These are phyloP conservation scores for Papilio elwesi DNA, from an alignment of 2,888 invertebrate genomes.

Conservation along the genomic window DNA sequence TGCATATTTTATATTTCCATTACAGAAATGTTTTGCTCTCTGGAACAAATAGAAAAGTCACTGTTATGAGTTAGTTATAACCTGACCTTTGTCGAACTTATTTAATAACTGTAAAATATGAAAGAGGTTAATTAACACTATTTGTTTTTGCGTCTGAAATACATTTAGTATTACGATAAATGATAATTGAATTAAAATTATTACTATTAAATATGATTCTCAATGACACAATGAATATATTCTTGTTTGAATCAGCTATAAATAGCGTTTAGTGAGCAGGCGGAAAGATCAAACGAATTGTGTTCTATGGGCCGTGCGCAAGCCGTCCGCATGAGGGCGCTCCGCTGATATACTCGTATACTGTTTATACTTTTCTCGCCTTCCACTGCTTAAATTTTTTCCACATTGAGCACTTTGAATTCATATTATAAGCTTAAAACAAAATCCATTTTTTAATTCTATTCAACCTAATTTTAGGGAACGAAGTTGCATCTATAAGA, in stretches of 20 bases:
- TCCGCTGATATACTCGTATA: constrained; percentile 51
- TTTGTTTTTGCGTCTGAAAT: too few species aligned
- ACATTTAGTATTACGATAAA: too few species aligned
- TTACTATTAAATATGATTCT: constrained; percentile 47
- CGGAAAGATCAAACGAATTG: constrained; percentile 82
- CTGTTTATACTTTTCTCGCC: constrained; percentile 49
- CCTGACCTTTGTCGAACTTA: background rate
- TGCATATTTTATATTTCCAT: constrained; percentile 64
- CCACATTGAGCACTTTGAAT: constrained; percentile 12
- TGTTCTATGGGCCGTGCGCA: constrained; percentile 77
- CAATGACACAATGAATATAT: constrained; percentile 62
- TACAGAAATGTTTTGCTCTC: constrained; percentile 56
- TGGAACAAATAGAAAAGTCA: constrained; percentile 64
- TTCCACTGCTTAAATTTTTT: constrained; percentile 55
- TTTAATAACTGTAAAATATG: background rate
- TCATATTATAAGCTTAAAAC: background rate
- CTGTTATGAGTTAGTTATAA: background rate
- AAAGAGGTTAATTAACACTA: too few species aligned
- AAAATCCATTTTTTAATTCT: background rate
- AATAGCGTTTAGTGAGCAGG: constrained; percentile 73
- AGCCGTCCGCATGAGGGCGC: constrained; percentile 75
- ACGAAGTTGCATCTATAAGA: too few species aligned
- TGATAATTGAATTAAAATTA: too few species aligned
- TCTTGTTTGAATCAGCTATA: constrained; percentile 70
- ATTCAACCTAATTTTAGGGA: background rate